These are phyloP conservation scores for Acestrorhynchus altus DNA, from an alignment of 2,797 vertebrate species.

Conservation along the genomic window DNA sequence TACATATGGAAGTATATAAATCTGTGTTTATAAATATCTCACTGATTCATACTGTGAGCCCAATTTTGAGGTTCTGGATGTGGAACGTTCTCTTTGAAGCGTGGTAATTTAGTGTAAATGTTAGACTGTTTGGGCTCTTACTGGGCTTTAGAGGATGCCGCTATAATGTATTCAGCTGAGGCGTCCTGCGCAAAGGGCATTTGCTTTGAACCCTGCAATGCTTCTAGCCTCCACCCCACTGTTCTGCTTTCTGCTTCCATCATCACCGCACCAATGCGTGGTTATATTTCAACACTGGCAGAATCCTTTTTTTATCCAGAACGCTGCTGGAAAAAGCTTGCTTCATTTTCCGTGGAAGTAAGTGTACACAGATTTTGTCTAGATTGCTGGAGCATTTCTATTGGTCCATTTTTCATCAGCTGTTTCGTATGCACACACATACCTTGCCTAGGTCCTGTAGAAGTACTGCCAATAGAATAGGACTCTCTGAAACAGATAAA, in stretches of 20 bases:
- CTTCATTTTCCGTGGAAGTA: too few relatives aligned
- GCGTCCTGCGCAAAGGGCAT: constrained; percentile 70
- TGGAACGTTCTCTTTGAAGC: constrained; percentile 60
- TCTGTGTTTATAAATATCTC: background rate
- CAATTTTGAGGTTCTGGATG: constrained; percentile 26
- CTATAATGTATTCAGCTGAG: constrained; percentile 60
- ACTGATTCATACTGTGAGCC: background rate
- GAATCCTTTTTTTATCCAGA: too few relatives aligned
- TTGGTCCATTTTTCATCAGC: too few relatives aligned
- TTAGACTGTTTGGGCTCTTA: constrained; percentile 61
- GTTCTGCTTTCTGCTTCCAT: constrained; percentile 39
- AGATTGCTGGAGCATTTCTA: too few relatives aligned
- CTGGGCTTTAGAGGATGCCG: constrained; percentile 52
- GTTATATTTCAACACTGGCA: background rate
- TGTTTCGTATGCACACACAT: too few relatives aligned
- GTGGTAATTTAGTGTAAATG: constrained; percentile 74
- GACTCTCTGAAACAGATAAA: too few relatives aligned
- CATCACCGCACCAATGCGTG: constrained; percentile 7
- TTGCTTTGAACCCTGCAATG: constrained; percentile 65
- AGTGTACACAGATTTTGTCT: too few relatives aligned
- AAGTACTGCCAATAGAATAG: too few relatives aligned
- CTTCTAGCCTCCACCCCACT: constrained; percentile 33
- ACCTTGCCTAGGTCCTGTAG: too few relatives aligned
- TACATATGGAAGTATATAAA: too few relatives aligned
- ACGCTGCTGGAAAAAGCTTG: too few relatives aligned